phyloP scores from a whole-genome alignment of 2,888 invertebrate species.

The Epistrophella euchroma region DNA sequence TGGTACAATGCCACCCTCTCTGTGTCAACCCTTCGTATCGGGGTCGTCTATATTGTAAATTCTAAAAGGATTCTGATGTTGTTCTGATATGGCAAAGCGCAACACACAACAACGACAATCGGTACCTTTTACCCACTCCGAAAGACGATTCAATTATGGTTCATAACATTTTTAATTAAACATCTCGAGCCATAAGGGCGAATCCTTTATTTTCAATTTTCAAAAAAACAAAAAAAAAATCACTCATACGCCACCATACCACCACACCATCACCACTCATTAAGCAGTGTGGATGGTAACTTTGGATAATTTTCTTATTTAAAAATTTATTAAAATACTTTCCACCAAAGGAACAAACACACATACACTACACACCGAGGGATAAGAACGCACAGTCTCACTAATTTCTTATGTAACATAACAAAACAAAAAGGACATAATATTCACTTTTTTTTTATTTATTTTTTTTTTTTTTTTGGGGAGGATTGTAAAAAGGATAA shows the following conservation, averaged over 20 bases:
- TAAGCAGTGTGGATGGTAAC: not conserved
- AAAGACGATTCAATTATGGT: constrained; percentile 68
- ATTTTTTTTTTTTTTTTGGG: not conserved
- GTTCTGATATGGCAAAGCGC: constrained; percentile 20
- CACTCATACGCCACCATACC: constrained; percentile 39
- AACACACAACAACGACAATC: constrained; percentile 20
- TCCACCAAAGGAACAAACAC: constrained; percentile 22
- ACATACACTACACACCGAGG: constrained; percentile 6
- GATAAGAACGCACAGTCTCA: constrained; percentile 32
- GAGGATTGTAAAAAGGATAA: constrained; percentile 9
- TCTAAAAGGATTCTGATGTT: constrained; percentile 48
- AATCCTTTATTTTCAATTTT: constrained; percentile 72
- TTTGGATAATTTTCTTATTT: constrained; percentile 50
- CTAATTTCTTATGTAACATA: constrained; percentile 54
- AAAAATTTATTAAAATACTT: constrained; percentile 68
- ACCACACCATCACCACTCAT: constrained; percentile 9
- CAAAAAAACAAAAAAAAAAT: constrained; percentile 15
- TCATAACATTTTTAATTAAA: constrained; percentile 74
- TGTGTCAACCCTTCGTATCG: constrained; percentile 11
- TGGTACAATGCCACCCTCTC: constrained; percentile 24
- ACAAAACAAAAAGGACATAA: constrained; percentile 29
- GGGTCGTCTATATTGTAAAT: constrained; percentile 29
- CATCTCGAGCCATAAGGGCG: constrained; percentile 51
- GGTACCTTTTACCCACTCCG: constrained; percentile 16
- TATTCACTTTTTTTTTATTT: constrained; percentile 11